These are phyloP conservation scores for Rhagonycha lutea DNA, from an alignment of 2,888 invertebrate genomes.

Conservation along the genomic window DNA sequence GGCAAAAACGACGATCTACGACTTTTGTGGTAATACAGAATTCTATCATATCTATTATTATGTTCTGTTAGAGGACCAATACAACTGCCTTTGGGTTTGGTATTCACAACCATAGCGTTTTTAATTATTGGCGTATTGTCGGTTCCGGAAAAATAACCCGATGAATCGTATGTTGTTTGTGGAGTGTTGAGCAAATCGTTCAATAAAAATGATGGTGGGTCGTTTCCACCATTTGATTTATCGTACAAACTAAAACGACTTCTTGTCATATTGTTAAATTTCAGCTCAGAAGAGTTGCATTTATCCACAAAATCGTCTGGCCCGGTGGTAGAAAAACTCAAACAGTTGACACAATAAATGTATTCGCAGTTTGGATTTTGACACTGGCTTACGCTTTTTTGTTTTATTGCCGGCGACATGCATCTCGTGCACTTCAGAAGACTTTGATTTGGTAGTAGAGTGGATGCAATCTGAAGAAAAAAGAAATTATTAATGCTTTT, in stretches of 20 bases:
- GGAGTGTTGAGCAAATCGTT: constrained; percentile 1
- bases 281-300: constrained; percentile 41
- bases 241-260: constrained; percentile 13
- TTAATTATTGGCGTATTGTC: constrained; percentile 10
- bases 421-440: constrained; percentile 47
- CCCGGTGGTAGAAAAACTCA: constrained; percentile 45
- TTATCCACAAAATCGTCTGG: constrained; percentile 48
- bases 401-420: constrained; percentile 44
- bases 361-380: constrained; percentile 45
- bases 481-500: background rate
- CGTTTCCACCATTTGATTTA: constrained; percentile 12
- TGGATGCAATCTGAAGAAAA: constrained; percentile 38
- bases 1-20: constrained; percentile 26
- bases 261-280: background rate
- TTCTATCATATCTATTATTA: constrained; percentile 2
- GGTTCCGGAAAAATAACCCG: constrained; percentile 21
- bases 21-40: constrained; percentile 4
- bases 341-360: constrained; percentile 48
- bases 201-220: constrained; percentile 27
- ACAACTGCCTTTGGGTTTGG: background rate
- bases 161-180: constrained; percentile 16
- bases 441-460: constrained; percentile 42
- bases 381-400: constrained; percentile 49
- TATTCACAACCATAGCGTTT: background rate
- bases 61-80: constrained; percentile 1